Conservation (phyloP, 2,888 invertebrate species). For the Acrocera orbiculus region DNA sequence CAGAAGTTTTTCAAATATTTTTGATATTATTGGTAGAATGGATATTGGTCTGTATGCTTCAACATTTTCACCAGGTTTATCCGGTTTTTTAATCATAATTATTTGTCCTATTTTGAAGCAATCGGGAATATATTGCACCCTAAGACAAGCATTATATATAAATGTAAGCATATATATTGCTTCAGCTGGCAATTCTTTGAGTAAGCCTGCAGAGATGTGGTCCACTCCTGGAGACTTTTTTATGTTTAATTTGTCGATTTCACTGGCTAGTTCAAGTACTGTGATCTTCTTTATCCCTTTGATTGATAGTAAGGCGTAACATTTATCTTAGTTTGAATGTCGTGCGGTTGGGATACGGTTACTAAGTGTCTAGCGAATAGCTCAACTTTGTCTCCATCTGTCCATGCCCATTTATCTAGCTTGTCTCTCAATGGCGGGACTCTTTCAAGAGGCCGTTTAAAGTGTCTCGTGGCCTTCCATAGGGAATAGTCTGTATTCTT, state of each 20-base stretch:
- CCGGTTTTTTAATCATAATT: constrained; percentile 1
- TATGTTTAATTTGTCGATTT: constrained; percentile 1
- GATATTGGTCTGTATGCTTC: constrained; percentile 3
- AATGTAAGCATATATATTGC: background rate
- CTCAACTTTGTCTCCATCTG: no score
- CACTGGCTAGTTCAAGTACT: no score
- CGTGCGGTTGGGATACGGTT: no score
- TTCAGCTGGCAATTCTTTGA: background rate
- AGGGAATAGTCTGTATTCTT: no score
- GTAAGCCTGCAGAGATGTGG: background rate
- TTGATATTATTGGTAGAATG: constrained; percentile 3
- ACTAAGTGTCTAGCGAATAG: no score
- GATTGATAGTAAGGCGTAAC: no score
- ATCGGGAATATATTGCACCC: background rate
- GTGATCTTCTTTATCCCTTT: no score
- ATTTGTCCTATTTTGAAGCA: constrained; percentile 1
- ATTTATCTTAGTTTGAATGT: no score
- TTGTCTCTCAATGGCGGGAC: no score
- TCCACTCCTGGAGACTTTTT: constrained; percentile 1
- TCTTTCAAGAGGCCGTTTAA: no score
- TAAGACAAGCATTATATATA: constrained; percentile 1
- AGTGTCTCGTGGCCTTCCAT: no score
- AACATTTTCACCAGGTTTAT: background rate
- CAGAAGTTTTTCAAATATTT: constrained; percentile 3
- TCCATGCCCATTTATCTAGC: no score